Evolutionary conservation across 2,113 vertebrate species (phyloP), one percentile per base, ranked within the genome.

Genomic region (Hippocampus mohnikei): DNA sequence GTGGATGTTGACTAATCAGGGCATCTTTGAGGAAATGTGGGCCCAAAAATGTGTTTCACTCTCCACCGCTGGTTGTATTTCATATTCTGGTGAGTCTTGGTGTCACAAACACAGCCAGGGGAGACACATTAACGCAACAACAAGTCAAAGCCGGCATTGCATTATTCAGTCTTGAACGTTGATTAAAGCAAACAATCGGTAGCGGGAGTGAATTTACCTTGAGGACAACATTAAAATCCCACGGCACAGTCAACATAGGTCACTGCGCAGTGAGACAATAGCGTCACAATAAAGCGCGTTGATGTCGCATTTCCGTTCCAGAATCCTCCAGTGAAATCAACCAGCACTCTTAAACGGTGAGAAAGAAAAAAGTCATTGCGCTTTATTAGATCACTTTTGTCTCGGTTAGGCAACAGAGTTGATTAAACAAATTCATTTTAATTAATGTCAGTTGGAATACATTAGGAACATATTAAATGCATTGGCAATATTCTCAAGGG

Each of bases 401-500:
- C 76, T 71, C 77, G 74, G 81, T 91, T 83, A 90, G 91, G 90
- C 87, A 84, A 86, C 77, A 85, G 73, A 87, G 87, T 87, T 88
- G 81, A 90, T 92, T 91, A 90, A 82, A 85, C 78, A 83, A 77
- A 87, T 87, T 81, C 66, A 65, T 79, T 88, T 89, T 86, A 92
- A 92, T 89, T 89, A 90, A 88, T 76, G 73, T 85, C 80, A 73
- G 73, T 81, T 86, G 88, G 88, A 91, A 91, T 91, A 90, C 73
- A 91, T 90, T 89, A 90, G 81, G 69, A 71, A 81, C 74, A 86
- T 90, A 88, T 86, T 88, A 86, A 91, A 88, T 85, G 73, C 64
- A 44, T 84, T 83, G 81, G 25, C 66, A 23, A 74, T 83, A 82
- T 82, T 75, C 80, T 83, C 88, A 65, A 72, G 87, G 88, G 85